Percentiles rank a stretch among this genome's conserved stretches.
Evolutionary conservation across 2,888 invertebrate species (phyloP).

Genomic region (Drosophila birchii): DNA sequence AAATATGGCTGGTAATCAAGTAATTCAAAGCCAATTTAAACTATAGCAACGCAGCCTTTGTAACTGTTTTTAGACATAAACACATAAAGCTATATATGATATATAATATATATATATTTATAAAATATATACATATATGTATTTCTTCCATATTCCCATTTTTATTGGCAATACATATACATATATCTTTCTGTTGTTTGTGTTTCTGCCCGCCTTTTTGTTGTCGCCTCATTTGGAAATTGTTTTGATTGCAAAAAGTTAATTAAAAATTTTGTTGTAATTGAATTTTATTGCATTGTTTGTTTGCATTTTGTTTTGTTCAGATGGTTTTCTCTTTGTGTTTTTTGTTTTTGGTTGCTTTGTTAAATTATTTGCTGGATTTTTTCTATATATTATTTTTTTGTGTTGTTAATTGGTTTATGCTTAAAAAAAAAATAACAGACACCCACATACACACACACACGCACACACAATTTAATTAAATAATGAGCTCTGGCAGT

Average conservation of each 20-base stretch:
- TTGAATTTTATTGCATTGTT: slow-evolving; percentile 60
- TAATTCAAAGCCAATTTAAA: slow-evolving; percentile 20
- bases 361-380: slow-evolving; percentile 17
- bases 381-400: slow-evolving; percentile 41
- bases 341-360: background rate
- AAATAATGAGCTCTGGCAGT: slow-evolving; percentile 62
- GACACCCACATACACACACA: too few relatives aligned
- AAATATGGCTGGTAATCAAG: slow-evolving; percentile 9
- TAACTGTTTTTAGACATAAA: too few relatives aligned
- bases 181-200: background rate
- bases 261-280: slow-evolving; percentile 72
- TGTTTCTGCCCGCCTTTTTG: background rate
- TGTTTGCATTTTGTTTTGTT: slow-evolving; percentile 35
- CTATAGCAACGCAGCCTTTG: slow-evolving; percentile 1
- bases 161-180: slow-evolving; percentile 13
- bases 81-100: background rate
- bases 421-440: too few relatives aligned
- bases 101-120: background rate
- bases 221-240: slow-evolving; percentile 24
- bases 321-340: background rate
- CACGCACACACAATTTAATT: slow-evolving; percentile 25
- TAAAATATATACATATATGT: background rate
- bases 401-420: slow-evolving; percentile 42
- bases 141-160: background rate
- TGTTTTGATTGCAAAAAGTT: slow-evolving; percentile 67